Conservation (phyloP, 2,797 vertebrate genomes). For the Mionectes olivaceus region DNA sequence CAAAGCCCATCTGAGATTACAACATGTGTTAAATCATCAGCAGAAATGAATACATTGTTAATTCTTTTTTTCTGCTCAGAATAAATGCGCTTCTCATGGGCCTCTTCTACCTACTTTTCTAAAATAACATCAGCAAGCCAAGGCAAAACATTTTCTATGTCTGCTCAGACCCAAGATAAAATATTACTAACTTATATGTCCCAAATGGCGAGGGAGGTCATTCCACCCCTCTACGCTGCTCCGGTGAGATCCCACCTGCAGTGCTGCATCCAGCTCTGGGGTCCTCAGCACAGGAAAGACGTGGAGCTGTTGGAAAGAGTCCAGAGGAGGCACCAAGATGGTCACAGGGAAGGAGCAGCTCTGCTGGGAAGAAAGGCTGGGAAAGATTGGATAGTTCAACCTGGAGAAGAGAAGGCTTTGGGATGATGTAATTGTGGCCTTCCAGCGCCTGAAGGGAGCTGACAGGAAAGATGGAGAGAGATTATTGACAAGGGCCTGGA, state of each 20-base stretch:
- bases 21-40: not conserved
- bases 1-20: not conserved
- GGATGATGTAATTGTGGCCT: not conserved
- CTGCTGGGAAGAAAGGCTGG: not conserved
- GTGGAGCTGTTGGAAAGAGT: accelerated
- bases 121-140: not conserved
- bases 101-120: not conserved
- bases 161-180: not conserved
- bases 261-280: not conserved
- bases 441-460: accelerated
- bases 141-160: not conserved
- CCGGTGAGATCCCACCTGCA: not conserved
- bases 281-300: not conserved
- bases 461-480: not conserved
- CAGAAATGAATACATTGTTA: not conserved
- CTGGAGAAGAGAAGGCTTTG: not conserved
- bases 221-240: not conserved
- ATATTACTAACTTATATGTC: not conserved
- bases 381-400: not conserved
- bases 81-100: not conserved
- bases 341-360: not conserved
- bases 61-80: not conserved
- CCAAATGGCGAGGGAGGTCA: not conserved
- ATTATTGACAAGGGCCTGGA: not conserved
- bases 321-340: accelerated